Base-by-base conservation (phyloP, 2,888 invertebrate species). In the Isotomurus palustris region DNA sequence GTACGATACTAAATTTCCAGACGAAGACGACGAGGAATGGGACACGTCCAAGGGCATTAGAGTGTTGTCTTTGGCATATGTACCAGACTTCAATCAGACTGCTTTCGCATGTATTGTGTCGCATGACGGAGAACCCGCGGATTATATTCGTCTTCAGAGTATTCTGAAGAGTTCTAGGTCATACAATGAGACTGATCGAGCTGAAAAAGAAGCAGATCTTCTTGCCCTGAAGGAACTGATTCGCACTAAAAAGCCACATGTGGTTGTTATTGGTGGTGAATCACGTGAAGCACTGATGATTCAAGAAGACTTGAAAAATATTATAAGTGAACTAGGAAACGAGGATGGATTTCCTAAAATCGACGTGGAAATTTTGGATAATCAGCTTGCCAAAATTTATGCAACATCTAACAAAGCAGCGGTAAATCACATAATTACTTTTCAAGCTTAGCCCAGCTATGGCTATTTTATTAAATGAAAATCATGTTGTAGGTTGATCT, bases 11-110 rank as follows among this genome's bases (percentile, higher is more conserved):
- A 47, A 44, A 25, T 84, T 0, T 58, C 62, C 64, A 0, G 91
- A 91, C 54, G 91, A 91, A 62, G 91, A 92, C 53, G 91, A 91
- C 54, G 92, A 94, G 55, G 93, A 93, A 62, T 91, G 91, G 89
- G 91, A 91, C 66, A 84, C 87, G 0, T 80, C 82, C 14, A 86
- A 86, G 56, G 95, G 94, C 27, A 80, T 90, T 3, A 79, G 92
- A 36, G 88, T 93, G 0, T 82, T 97, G 81, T 90, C 91, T 1
- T 76, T 99, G 21, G 88, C 92, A 8, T 97, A 86, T 74, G 86
- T 88, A 29, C 88, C 90, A 0, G 91, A 91, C 76, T 85, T 85
- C 60, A 80, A 84, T 27, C 87, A 89, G 72, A 87, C 89, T 0
- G 88, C 93, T 1, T 96, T 94, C 76, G 86, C 91, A 60, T 91